Percentiles rank a stretch among this genome's conserved stretches.
These are phyloP conservation scores for Cyanoramphus novaezelandiae DNA, from an alignment of 2,113 vertebrate genomes.

Conservation along the genomic window DNA sequence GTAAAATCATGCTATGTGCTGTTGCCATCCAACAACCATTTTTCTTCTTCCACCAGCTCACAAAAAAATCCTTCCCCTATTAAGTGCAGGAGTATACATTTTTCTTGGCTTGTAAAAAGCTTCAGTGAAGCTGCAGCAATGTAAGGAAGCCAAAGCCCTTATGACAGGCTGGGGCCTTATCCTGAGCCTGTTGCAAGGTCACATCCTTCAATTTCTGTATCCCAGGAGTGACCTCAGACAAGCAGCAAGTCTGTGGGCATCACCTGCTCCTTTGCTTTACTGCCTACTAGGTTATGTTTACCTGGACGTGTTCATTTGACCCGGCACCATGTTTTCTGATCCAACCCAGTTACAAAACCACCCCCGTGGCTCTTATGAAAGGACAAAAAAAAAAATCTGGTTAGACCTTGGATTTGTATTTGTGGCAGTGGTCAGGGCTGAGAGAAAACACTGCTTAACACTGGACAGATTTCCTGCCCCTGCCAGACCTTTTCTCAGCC, in stretches of 20 bases:
- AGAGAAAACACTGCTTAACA: not conserved
- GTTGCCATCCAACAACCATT: slow-evolving; percentile 37
- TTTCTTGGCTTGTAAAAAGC: slow-evolving; percentile 19
- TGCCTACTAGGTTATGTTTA: not conserved
- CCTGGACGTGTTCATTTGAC: not conserved
- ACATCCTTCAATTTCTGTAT: not conserved
- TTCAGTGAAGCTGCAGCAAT: not conserved
- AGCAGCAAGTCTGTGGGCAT: not conserved
- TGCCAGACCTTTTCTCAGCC: not conserved
- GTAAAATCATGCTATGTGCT: not conserved
- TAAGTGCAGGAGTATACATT: not conserved
- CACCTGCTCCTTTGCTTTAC: not conserved
- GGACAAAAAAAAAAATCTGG: not conserved
- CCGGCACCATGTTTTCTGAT: not conserved
- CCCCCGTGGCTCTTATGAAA: not conserved
- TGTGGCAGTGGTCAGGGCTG: not conserved
- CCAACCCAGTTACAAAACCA: not conserved
- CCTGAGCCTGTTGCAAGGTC: not conserved
- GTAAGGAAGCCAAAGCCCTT: not conserved
- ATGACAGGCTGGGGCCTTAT: not conserved
- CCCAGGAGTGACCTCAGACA: not conserved
- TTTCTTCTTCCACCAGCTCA: slow-evolving; percentile 22
- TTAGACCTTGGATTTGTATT: not conserved
- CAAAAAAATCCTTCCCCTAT: not conserved
- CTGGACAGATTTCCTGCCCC: not conserved